Evolutionary conservation across 2,797 vertebrate genomes (phyloP), one percentile per base, ranked within the genome.

Genomic region (Amniataba percoides): DNA sequence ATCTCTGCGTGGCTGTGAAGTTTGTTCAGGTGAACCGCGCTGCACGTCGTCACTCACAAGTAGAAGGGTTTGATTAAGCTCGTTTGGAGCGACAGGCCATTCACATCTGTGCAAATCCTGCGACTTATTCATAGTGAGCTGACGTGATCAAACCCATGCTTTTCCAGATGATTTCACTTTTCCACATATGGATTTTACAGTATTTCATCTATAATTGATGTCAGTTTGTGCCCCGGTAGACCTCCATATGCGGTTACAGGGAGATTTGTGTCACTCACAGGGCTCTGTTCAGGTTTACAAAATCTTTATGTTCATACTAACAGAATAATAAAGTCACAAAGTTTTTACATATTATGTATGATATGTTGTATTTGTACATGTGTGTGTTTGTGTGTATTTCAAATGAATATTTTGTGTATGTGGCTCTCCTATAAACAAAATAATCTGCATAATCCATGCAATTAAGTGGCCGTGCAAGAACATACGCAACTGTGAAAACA

Each of bases 161-260:
- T 57, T 68, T 62, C 10, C 27, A 59, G 39, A 79, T 62, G 36
- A 56, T 58, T 58, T 60, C 21, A 23, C 42, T 48, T 49, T 61
- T 27, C 7, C 31, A 31, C 31, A 61, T 67, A 7, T 39, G 56
- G 18, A 68, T 46, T 45, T 27, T 43, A 16, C n/a, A 23, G 9
- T 40, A 59, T 61, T 27, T 18, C n/a, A 55, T 66, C 10, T 60
- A 18, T 31, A 19, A 56, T 36, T 42, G n/a, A 21, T 48, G 34
- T 27, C 34, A 40, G 46, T 9, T 15, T 25, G 7, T 46, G 23
- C 18, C 46, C 18, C 34, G 15, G 40, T 48, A 56, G 10, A 31
- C 13, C 21, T 62, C 34, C 21, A 39, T 43, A 34, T 51, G 16
- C 23, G 15, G 14, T 52, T n/a, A 34, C 34, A 56, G 39, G 39